Base-by-base conservation (phyloP, 2,797 vertebrate species). In the Crax fasciolata region DNA sequence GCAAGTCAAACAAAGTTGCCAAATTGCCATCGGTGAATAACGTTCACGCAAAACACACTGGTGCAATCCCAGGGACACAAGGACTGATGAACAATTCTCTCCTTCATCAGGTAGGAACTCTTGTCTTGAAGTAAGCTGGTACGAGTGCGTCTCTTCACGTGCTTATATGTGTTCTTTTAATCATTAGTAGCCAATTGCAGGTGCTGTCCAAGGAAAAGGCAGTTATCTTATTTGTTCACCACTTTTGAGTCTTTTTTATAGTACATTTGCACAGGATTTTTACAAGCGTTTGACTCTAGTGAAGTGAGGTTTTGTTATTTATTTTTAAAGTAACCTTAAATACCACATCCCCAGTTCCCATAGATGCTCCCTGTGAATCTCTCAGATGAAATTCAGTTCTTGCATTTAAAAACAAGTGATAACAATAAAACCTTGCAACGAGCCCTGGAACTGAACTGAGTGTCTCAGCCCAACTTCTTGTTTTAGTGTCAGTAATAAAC, bases 1-100 rank as follows among this genome's bases (percentile, higher is more conserved):
- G 98, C 96, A 98, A 99, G 97, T 96, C 99, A 97, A 99, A 97
- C 62, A 98, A 99, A 98, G 98, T 99, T 97, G 98, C 99, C 98
- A 99, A 98, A 98, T 98, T 99, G 96, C 99, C 99, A 49, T 97
- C 98, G 44, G 98, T 99, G 97, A 99, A 99, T 98, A 99, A 99
- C 82, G 98, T 99, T 97, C 99, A 99, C 80, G 95, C 98, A 96
- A 99, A 99, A 98, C 99, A 99, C 93, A 96, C 98, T 46, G 98
- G 98, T 96, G 97, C 98, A 95, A 98, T 99, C 97, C 98, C 99
- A 89, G 99, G 99, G 98, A 98, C 99, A 0, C 98, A 98, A 81
- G 99, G 98, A 87, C 98, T 99, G 96, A 98, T 98, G 49, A 99
- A 99, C 98, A 99, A 98, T 97, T 98, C 99, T 67, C 98, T 99